A percentile compares a stretch with the other conserved stretches of the same genome.
phyloP scores from a whole-genome alignment of 2,888 invertebrate genomes.

The Seira musarum region DNA sequence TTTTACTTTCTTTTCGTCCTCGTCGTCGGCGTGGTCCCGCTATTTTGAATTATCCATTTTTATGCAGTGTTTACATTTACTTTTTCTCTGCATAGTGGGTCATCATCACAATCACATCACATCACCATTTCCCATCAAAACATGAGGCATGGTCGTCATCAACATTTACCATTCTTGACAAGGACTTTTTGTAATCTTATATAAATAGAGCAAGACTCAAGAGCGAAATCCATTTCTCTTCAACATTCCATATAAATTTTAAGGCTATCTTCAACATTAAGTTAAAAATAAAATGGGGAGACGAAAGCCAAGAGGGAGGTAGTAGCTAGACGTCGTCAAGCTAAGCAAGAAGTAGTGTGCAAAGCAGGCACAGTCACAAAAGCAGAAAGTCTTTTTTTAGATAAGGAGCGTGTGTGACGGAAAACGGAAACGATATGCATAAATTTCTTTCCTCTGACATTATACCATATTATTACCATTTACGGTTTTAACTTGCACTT shows the following conservation, averaged over 20 bases:
- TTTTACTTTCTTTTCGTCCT: slow-evolving; percentile 9
- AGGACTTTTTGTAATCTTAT: neutral
- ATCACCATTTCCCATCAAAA: neutral
- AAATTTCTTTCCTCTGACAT: slow-evolving; percentile 1
- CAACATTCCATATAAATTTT: no score
- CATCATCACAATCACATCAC: slow-evolving; percentile 10
- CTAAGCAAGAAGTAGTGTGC: no score
- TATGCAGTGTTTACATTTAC: slow-evolving; percentile 42
- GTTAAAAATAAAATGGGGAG: no score
- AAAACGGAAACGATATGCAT: slow-evolving; percentile 33
- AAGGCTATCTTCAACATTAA: no score
- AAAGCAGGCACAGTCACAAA: no score
- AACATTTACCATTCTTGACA: neutral
- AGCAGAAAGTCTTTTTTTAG: neutral
- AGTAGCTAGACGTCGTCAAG: no score
- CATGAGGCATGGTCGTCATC: neutral
- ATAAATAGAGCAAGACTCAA: neutral
- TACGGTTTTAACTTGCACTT: neutral
- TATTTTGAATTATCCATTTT: neutral
- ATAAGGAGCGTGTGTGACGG: slow-evolving; percentile 6
- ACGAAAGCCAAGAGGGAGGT: no score
- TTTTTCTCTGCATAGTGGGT: slow-evolving; percentile 31
- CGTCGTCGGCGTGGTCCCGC: neutral
- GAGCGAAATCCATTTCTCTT: slow-evolving; percentile 8
- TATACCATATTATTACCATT: neutral